Percentiles rank a stretch among this genome's conserved stretches.
phyloP scores from a whole-genome alignment of 2,888 invertebrate genomes.

The Lapara coniferarum region DNA sequence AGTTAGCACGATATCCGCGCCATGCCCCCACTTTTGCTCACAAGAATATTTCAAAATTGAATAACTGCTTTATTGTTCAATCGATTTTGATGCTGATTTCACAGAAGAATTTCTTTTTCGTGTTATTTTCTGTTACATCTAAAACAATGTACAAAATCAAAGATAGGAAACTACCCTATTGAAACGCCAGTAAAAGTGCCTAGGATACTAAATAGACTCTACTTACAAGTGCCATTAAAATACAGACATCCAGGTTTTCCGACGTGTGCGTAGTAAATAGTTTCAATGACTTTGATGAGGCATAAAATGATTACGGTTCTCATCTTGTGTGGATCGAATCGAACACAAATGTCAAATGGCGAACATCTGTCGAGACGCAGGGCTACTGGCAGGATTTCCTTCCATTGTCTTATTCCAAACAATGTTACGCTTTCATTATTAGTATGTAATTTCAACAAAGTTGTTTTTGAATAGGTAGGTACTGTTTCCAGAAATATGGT shows the following conservation, averaged over 20 bases:
- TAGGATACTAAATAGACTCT: too few relatives aligned
- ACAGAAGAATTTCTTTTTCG: too few relatives aligned
- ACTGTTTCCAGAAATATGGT: too few relatives aligned
- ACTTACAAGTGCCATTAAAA: constrained; percentile 72
- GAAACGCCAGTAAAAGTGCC: too few relatives aligned
- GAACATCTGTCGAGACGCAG: neutral
- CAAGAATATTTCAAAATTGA: too few relatives aligned
- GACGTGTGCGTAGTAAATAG: constrained; percentile 58
- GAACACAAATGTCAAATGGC: constrained; percentile 5
- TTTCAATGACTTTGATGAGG: constrained; percentile 44
- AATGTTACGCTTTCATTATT: neutral
- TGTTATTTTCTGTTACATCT: too few relatives aligned
- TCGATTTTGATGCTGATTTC: too few relatives aligned
- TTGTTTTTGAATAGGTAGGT: neutral
- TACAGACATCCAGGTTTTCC: constrained; percentile 58
- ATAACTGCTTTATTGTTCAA: too few relatives aligned
- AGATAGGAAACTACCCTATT: too few relatives aligned
- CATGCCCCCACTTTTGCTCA: too few relatives aligned
- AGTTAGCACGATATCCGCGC: too few relatives aligned
- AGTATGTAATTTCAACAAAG: neutral
- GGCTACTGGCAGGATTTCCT: neutral
- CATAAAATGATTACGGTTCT: constrained; percentile 41
- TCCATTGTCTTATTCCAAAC: constrained; percentile 10
- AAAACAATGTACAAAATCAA: too few relatives aligned
- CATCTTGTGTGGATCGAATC: constrained; percentile 35